These are phyloP conservation scores for Sepioteuthis lessoniana DNA, from an alignment of 2,888 invertebrate genomes.

Conservation along the genomic window DNA sequence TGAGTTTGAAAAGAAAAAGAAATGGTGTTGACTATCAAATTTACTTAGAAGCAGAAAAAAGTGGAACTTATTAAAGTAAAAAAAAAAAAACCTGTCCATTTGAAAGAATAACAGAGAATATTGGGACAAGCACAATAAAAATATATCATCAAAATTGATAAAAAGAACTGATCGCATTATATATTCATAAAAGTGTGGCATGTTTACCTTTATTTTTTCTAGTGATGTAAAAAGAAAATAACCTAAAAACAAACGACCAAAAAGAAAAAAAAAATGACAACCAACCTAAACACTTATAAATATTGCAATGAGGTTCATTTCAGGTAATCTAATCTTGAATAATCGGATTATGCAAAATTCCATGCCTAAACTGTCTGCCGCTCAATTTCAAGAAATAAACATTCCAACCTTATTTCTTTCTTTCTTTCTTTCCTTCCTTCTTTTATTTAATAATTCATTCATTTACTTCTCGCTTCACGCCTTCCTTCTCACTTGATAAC, in stretches of 20 bases:
- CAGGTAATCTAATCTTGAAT: neutral
- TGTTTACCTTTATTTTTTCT: neutral
- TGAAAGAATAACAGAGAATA: too few species aligned
- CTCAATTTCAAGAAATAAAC: neutral
- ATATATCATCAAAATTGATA: too few species aligned
- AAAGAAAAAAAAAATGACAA: neutral
- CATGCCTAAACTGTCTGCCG: neutral
- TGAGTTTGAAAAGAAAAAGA: too few species aligned
- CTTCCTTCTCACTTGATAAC: too few species aligned
- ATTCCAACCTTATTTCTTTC: too few species aligned
- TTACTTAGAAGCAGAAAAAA: too few species aligned
- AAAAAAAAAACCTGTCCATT: too few species aligned
- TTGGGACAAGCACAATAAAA: too few species aligned
- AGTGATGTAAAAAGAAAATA: neutral
- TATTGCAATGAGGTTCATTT: neutral
- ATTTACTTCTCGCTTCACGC: neutral
- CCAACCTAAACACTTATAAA: neutral
- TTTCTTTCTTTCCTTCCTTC: neutral
- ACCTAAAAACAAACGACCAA: neutral
- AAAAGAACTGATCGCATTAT: too few species aligned
- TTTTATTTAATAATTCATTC: neutral
- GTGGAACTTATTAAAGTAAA: too few species aligned
- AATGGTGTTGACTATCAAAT: too few species aligned
- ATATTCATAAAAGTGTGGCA: neutral
- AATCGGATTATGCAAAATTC: neutral